Evolutionary conservation across 2,888 invertebrate species (phyloP).

Genomic region (Archips crataeganus): DNA sequence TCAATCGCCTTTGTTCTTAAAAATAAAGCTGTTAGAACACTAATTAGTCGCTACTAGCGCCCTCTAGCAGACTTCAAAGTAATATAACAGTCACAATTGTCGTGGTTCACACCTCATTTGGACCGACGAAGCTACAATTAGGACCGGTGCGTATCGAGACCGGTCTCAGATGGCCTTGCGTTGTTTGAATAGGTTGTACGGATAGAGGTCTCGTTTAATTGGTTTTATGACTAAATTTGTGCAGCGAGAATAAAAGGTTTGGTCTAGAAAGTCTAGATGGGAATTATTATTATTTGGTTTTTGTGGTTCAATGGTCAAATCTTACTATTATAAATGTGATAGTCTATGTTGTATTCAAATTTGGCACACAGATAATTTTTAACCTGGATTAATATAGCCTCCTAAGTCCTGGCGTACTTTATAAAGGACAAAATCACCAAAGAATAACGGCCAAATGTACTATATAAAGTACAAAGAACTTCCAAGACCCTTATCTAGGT

Average conservation of each 20-base stretch:
- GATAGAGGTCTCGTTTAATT: background rate
- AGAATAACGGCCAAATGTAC: no score
- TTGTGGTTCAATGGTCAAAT: no score
- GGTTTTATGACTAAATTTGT: background rate
- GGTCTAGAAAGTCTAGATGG: background rate
- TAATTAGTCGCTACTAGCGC: conserved; percentile 6
- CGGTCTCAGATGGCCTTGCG: background rate
- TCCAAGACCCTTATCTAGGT: no score
- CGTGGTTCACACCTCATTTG: conserved; percentile 76
- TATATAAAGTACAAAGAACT: no score
- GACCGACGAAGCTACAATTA: conserved; percentile 72
- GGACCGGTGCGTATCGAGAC: conserved; percentile 63
- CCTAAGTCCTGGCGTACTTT: no score
- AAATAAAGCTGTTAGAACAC: conserved; percentile 10
- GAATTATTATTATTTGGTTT: no score
- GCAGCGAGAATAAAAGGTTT: background rate
- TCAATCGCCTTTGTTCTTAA: conserved; percentile 35
- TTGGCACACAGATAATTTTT: no score
- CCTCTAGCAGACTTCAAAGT: conserved; percentile 1
- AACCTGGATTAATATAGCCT: no score
- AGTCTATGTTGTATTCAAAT: no score
- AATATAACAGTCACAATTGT: conserved; percentile 38
- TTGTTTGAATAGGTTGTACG: background rate
- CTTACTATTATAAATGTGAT: no score
- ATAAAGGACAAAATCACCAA: no score